Evolutionary conservation across 2,888 invertebrate genomes (phyloP).

Genomic region (Gandaritis pyraliata): DNA sequence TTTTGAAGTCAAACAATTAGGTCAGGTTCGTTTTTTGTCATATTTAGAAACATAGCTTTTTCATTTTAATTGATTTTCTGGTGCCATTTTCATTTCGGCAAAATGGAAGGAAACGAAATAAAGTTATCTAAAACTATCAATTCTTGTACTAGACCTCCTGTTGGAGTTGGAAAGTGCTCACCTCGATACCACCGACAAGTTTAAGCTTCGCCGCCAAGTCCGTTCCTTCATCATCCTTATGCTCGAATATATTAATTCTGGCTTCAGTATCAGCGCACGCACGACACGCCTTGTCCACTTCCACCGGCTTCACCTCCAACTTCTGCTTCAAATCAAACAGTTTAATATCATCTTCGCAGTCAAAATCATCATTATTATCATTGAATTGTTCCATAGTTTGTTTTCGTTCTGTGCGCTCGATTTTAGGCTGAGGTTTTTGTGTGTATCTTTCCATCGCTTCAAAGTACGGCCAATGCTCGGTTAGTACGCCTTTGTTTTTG

Average conservation of each 20-base stretch:
- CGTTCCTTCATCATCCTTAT: conserved; percentile 60
- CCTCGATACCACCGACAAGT: conserved; percentile 69
- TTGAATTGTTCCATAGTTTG: conserved; percentile 30
- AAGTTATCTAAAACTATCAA: no score
- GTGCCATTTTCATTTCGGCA: no score
- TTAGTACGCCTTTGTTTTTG: conserved; percentile 71
- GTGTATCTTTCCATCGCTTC: conserved; percentile 65
- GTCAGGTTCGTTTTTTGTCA: neutral
- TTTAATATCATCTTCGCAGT: conserved; percentile 74
- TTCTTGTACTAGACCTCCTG: no score
- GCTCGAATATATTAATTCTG: conserved; percentile 62
- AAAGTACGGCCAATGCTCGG: conserved; percentile 75
- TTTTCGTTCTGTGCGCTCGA: conserved; percentile 46
- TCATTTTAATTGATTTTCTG: no score
- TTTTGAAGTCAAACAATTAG: neutral
- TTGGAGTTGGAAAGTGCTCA: no score
- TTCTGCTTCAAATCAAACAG: conserved; percentile 70
- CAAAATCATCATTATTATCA: conserved; percentile 51
- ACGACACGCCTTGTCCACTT: conserved; percentile 59
- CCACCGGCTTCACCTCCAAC: conserved; percentile 54
- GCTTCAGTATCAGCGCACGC: conserved; percentile 65
- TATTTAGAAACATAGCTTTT: no score
- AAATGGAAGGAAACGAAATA: no score
- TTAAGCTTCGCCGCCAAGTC: conserved; percentile 67
- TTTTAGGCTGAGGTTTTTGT: conserved; percentile 48